Conservation (phyloP, 2,888 invertebrate genomes). For the Lasioglossum villosulum region DNA sequence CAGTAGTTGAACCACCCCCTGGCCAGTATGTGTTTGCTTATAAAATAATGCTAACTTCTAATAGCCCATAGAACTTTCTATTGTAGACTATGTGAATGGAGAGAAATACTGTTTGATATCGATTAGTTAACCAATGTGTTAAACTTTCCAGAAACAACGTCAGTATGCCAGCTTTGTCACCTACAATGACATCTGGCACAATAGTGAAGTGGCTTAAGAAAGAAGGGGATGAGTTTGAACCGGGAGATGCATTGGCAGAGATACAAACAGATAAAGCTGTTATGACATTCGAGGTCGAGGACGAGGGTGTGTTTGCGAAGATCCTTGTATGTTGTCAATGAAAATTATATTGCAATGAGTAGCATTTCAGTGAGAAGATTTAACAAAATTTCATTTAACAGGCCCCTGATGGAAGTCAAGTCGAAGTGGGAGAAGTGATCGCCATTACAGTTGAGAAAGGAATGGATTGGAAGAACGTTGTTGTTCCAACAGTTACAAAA, state of each 20-base stretch:
- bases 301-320: slow-evolving; percentile 87
- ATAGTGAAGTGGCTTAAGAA: slow-evolving; percentile 87
- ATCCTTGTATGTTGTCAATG: slow-evolving; percentile 84
- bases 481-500: slow-evolving; percentile 77
- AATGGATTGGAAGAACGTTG: slow-evolving; percentile 87
- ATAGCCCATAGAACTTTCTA: neutral
- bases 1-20: slow-evolving; percentile 72
- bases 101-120: neutral
- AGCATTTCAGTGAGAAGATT: neutral
- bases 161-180: slow-evolving; percentile 87
- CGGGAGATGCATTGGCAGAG: slow-evolving; percentile 88
- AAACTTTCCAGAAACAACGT: slow-evolving; percentile 79
- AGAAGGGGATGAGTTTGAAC: slow-evolving; percentile 86
- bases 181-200: slow-evolving; percentile 88
- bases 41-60: neutral
- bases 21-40: slow-evolving; percentile 77
- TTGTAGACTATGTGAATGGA: neutral
- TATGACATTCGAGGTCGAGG: slow-evolving; percentile 87
- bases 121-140: neutral
- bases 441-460: slow-evolving; percentile 87
- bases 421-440: slow-evolving; percentile 86
- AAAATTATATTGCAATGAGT: neutral
- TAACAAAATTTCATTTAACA: slow-evolving; percentile 64
- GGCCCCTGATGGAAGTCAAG: slow-evolving; percentile 85
- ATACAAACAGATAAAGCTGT: slow-evolving; percentile 89